Base-by-base conservation (phyloP, 2,888 invertebrate genomes). In the Teinopalpus imperialis region DNA sequence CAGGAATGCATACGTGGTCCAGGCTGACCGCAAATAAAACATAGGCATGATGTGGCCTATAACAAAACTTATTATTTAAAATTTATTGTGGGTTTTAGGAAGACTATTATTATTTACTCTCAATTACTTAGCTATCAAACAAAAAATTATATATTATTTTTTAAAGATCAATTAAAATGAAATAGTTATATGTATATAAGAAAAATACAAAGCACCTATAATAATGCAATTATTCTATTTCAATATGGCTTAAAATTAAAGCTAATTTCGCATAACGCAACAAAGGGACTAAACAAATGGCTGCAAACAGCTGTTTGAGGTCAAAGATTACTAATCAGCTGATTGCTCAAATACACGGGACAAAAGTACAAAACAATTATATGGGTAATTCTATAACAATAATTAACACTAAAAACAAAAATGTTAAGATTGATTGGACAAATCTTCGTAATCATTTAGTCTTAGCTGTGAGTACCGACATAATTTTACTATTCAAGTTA, bases 1-100 rank as follows among this genome's bases (percentile, higher is more conserved):
- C 96, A 97, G 13, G 95, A 94, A 69, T 95, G 95, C 61, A 96
- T 89, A 47, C 95, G 92, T n/a, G 94, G 93, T 12, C 94, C 94
- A 48, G 93, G 91, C 53, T 92, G 92, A 59, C 94, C 93, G 76
- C 97, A 97, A 18, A 93, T 91, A 61, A 96, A 94, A 81, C 97
- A 97, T 54, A 93, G 90, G 75, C 95, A 94, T 79, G 94, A 92
- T 64, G 93, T 90, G 23, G 95, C 94, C 95, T 95, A 80, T 6
- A 86, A 83, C 60, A 58, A 64, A 71, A 9, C 8, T 8, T 3
- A 8, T 8, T 31, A n/a, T n/a, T n/a, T n/a, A n/a, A n/a, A n/a
- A n/a, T n/a, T n/a, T n/a, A n/a, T n/a, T n/a, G n/a, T n/a, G n/a
- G n/a, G n/a, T n/a, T n/a, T n/a, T n/a, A n/a, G n/a, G n/a, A n/a